Percentiles rank a stretch among this genome's conserved stretches.
Evolutionary conservation across 2,797 vertebrate genomes (phyloP).

Genomic region (Tadarida brasiliensis): DNA sequence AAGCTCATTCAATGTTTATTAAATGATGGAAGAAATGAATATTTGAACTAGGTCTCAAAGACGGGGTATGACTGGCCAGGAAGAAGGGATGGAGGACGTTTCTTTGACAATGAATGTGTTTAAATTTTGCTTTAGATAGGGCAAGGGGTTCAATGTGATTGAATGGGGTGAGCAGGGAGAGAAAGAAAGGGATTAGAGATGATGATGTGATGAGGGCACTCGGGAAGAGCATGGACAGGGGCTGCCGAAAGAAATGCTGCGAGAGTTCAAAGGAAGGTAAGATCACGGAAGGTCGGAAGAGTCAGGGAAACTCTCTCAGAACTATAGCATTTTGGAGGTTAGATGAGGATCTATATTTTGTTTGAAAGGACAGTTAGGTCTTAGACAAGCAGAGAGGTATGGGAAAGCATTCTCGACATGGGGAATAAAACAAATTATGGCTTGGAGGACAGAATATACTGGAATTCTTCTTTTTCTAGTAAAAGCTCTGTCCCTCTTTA

Average conservation of each 20-base stretch:
- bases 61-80: background rate
- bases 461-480: constrained; percentile 70
- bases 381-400: constrained; percentile 8
- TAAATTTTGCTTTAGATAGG: constrained; percentile 18
- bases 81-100: background rate
- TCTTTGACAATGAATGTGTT: background rate
- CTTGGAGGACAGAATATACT: background rate
- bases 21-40: background rate
- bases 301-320: background rate
- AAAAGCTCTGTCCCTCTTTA: constrained; percentile 51
- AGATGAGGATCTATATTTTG: background rate
- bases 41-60: background rate
- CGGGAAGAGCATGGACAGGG: rapidly evolving
- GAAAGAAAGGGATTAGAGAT: background rate
- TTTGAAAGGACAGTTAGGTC: background rate
- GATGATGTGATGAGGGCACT: background rate
- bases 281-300: rapidly evolving
- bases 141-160: background rate
- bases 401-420: background rate
- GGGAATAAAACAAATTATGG: constrained; percentile 54
- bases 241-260: background rate
- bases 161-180: background rate
- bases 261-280: background rate
- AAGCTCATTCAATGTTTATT: background rate
- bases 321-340: background rate